Evolutionary conservation across 1,140 invertebrate species (phyloP).

Genomic region (Contarinia nasturtii): DNA sequence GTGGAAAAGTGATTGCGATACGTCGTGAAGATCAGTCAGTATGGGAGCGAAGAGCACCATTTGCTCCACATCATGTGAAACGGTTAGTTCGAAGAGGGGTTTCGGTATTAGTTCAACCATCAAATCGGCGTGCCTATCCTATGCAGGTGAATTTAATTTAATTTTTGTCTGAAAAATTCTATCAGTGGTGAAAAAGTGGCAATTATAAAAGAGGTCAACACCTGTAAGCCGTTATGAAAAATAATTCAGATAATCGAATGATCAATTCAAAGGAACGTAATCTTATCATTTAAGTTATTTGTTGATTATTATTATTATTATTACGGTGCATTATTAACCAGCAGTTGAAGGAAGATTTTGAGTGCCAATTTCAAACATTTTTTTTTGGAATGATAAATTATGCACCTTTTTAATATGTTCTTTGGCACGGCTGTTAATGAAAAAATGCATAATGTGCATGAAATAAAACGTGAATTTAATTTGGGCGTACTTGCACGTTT

Average conservation of each 20-base stretch:
- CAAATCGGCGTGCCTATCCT: conserved; percentile 90
- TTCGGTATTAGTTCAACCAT: conserved; percentile 94
- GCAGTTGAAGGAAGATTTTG: too few relatives aligned
- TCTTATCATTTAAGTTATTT: too few relatives aligned
- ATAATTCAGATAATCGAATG: background rate
- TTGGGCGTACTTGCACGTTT: too few relatives aligned
- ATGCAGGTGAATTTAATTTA: conserved; percentile 63
- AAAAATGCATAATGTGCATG: too few relatives aligned
- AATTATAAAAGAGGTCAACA: background rate
- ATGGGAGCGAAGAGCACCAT: conserved; percentile 86
- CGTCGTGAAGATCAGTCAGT: conserved; percentile 88
- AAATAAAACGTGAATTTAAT: too few relatives aligned
- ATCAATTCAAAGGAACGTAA: too few relatives aligned
- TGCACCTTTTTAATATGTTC: too few relatives aligned
- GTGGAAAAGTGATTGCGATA: conserved; percentile 55
- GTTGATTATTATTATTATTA: too few relatives aligned
- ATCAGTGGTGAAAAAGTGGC: background rate
- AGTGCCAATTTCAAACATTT: too few relatives aligned
- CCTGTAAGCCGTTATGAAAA: background rate
- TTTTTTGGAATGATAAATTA: too few relatives aligned
- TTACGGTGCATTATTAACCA: too few relatives aligned
- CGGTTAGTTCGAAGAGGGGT: conserved; percentile 70
- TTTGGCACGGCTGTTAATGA: too few relatives aligned
- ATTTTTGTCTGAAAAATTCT: background rate
- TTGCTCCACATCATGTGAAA: conserved; percentile 80